Base-by-base conservation (phyloP, 2,113 vertebrate species). In the Tragelaphus strepsiceros region DNA sequence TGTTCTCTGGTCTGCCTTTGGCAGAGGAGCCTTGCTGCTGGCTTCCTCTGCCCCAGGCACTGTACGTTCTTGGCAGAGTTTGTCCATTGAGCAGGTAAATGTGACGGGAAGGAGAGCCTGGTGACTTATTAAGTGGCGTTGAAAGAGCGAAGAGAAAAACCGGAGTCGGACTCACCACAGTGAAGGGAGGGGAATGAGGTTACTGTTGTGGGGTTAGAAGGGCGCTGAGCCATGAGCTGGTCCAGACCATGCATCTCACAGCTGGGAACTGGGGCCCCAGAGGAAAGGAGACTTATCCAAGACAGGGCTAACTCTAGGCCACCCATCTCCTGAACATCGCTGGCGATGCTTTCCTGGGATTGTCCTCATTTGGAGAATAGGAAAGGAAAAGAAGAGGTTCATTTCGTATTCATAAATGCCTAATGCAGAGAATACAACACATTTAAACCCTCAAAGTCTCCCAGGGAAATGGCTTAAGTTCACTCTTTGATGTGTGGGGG, bases 221-320 rank as follows among this genome's bases (percentile, higher is more conserved):
- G 39, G 12, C 2, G 0, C 6, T 24, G 6, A 8, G 53, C 5
- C 0, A 4, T 24, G 24, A 16, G 28, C 46, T 49, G 12, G 17
- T 39, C n/a, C 5, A 12, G 28, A 13, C 19, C 0, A 22, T 7
- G n/a, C 51, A 16, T 19, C 64, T 51, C 46, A 1, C 24, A 14
- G 77, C 4, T 7, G 53, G 78, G 35, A 17, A 3, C 3, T 0
- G 14, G 30, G 35, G 28, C 16, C n/a, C 17, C 28, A 5, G n/a
- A 16, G 16, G 39, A 21, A 71, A 11, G 2, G 28, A 1, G n/a
- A 22, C 21, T 24, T 58, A 46, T 5, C 58, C 28, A 1, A 51
- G 43, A 35, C 8, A 5, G n/a, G 62, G 22, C 51, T 49, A 43
- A 19, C 13, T 7, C 13, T 4, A 21, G 64, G 6, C 32, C 26